These are phyloP conservation scores for Benitochromis conjunctus DNA, from an alignment of 2,113 vertebrate genomes.

Conservation along the genomic window DNA sequence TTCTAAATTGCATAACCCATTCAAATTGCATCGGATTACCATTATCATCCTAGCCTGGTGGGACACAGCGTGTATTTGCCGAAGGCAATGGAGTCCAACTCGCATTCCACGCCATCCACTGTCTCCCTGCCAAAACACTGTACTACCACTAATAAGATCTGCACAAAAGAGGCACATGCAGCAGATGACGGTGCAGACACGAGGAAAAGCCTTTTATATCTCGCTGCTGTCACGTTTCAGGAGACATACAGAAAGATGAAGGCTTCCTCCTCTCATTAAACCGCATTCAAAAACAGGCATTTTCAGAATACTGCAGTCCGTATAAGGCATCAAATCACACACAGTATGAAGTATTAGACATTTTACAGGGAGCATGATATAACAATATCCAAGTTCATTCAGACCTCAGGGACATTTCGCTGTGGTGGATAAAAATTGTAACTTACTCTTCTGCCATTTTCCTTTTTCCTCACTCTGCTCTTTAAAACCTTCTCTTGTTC, in stretches of 20 bases:
- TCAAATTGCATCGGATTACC: slow-evolving; percentile 43
- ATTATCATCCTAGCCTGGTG: slow-evolving; percentile 29
- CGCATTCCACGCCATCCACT: not conserved
- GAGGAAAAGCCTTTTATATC: slow-evolving; percentile 21
- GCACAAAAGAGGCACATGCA: not conserved
- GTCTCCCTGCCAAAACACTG: slow-evolving; percentile 12
- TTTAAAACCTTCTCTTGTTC: not conserved
- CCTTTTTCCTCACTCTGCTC: not conserved
- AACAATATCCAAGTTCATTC: not conserved
- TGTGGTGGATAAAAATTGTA: not conserved
- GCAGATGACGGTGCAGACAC: not conserved
- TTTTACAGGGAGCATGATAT: not conserved
- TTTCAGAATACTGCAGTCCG: not conserved
- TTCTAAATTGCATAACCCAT: slow-evolving; percentile 28
- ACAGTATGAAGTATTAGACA: not conserved
- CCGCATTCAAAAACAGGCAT: not conserved
- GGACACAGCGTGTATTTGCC: not conserved
- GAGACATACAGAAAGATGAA: not conserved
- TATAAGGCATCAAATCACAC: not conserved
- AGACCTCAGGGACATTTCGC: slow-evolving; percentile 12
- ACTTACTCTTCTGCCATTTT: not conserved
- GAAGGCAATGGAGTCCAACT: slow-evolving; percentile 1
- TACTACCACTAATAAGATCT: not conserved
- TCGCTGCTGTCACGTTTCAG: slow-evolving; percentile 1
- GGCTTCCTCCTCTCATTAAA: not conserved